A percentile compares a stretch with the other conserved stretches of the same genome.
These are phyloP conservation scores for Synaphobranchus kaupii DNA, from an alignment of 2,797 vertebrate genomes.

Conservation along the genomic window DNA sequence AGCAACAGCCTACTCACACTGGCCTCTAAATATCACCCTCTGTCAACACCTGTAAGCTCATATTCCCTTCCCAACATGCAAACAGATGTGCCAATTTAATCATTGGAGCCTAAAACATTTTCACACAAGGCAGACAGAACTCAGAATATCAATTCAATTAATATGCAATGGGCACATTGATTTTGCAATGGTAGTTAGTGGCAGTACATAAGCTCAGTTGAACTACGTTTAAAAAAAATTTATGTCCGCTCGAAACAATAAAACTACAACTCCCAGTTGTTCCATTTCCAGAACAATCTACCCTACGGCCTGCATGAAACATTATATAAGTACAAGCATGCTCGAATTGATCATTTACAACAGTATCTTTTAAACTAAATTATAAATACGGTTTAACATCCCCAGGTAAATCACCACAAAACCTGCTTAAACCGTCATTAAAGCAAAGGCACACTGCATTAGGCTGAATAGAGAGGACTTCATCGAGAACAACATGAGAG, in stretches of 20 bases:
- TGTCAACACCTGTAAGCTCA: background rate
- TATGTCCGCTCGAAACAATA: background rate
- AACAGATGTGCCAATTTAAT: background rate
- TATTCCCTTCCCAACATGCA: background rate
- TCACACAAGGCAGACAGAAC: background rate
- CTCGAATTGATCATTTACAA: background rate
- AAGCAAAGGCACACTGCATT: background rate
- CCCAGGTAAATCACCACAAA: background rate
- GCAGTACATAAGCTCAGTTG: background rate
- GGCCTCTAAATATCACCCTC: background rate
- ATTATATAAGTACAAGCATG: background rate
- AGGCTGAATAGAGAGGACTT: background rate
- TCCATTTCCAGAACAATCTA: background rate
- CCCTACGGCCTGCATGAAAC: background rate
- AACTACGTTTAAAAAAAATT: background rate
- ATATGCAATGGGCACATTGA: background rate
- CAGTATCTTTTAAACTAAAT: background rate
- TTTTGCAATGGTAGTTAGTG: background rate
- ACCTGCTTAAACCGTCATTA: background rate
- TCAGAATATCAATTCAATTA: background rate
- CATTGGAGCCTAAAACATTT: background rate
- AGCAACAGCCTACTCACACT: background rate
- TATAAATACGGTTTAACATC: background rate
- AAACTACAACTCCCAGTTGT: background rate
- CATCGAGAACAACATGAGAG: background rate